A percentile compares a stretch with the other conserved stretches of the same genome.
These are phyloP conservation scores for Misgurnus mizolepis DNA, from an alignment of 2,113 vertebrate genomes.

Conservation along the genomic window DNA sequence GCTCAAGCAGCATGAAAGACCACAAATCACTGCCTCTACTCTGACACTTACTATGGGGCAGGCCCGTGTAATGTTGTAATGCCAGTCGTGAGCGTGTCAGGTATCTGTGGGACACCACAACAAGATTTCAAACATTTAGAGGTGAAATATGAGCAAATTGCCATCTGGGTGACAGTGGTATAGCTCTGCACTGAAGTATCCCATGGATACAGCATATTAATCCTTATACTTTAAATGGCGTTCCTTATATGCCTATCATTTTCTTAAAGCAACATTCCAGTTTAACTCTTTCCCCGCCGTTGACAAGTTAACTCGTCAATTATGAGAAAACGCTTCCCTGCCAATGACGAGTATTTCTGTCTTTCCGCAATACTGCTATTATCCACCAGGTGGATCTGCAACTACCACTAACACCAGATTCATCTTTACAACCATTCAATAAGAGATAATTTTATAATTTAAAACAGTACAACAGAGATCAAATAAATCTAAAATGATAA, in stretches of 20 bases:
- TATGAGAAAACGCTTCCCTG: no score
- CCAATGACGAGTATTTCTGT: no score
- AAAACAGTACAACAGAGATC: no score
- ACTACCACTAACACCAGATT: no score
- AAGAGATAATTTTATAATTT: no score
- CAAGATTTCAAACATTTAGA: constrained; percentile 13
- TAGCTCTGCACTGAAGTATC: constrained; percentile 17
- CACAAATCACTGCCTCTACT: neutral
- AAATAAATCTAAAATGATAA: no score
- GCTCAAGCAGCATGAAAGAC: constrained; percentile 29
- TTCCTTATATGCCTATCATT: neutral
- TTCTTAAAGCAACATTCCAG: neutral
- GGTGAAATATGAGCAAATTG: neutral
- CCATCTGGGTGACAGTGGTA: constrained; percentile 23
- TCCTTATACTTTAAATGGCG: neutral
- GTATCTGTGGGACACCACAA: neutral
- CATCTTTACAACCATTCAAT: no score
- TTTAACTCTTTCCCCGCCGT: neutral
- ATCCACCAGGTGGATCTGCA: no score
- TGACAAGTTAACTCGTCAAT: no score
- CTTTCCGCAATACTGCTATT: no score
- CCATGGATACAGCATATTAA: neutral
- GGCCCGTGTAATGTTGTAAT: neutral
- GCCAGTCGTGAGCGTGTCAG: neutral
- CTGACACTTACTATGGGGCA: neutral